Base-by-base conservation (phyloP, 2,113 vertebrate species). In the Melanotaenia duboulayi region DNA sequence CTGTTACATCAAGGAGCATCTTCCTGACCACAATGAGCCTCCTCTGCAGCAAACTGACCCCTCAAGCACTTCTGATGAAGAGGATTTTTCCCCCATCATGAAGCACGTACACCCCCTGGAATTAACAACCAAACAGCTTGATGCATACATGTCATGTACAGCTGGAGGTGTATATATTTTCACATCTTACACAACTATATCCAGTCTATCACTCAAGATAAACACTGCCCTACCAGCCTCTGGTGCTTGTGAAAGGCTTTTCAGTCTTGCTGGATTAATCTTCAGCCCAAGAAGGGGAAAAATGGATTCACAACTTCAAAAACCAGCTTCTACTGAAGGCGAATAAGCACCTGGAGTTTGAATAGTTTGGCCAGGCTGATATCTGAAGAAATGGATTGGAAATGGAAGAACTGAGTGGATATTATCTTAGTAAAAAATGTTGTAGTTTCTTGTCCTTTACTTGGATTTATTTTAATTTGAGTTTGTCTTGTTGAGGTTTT, bases 1-100 rank as follows among this genome's bases (percentile, higher is more conserved):
- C n/a, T n/a, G n/a, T n/a, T n/a, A n/a, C n/a, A n/a, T n/a, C n/a
- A 23, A 51, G 49, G 49, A 51, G 20, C 49, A 51, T 51, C 49
- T 51, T 51, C 49, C 20, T 22, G 20, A 23, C 28, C 28, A 28
- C 28, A 6, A 51, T 5, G 3, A 63, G 50, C 42, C 32, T 19
- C 28, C 6, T 28, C 28, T 28, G 3, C 28, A 6, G 28, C 28
- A 28, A 28, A 28, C 28, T 28, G 6, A 28, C n/a, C n/a, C n/a
- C 55, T 59, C 20, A 22, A 40, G 35, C n/a, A 3, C 12, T 40
- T 59, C 57, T 59, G 57, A n/a, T n/a, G n/a, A n/a, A n/a, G n/a
- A n/a, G n/a, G n/a, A n/a, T n/a, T n/a, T n/a, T n/a, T n/a, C n/a
- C n/a, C n/a, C n/a, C n/a, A n/a, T n/a, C n/a, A n/a, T n/a, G n/a